Base-by-base conservation (phyloP, 2,797 vertebrate genomes). In the Darevskia mixta region DNA sequence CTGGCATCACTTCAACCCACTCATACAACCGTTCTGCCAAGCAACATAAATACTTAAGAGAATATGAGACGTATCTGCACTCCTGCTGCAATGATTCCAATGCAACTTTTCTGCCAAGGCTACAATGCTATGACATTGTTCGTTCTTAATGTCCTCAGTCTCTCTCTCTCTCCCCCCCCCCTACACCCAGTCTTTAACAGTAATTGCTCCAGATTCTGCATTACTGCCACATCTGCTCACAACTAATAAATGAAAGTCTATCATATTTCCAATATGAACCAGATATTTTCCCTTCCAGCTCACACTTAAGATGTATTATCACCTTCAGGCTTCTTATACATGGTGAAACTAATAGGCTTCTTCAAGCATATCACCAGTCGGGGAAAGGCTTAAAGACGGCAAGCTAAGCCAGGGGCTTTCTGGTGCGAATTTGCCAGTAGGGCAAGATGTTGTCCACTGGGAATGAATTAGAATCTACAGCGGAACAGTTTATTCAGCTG, bases 221-320 rank as follows among this genome's bases (percentile, higher is more conserved):
- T 82, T 79, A 88, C 55, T 90, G 77, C 38, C 29, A 55, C 61
- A 91, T 83, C 8, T 3, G 20, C 13, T 80, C 86, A 83, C 25
- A 64, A 41, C 49, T 64, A 73, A 91, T 85, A 80, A 93, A 85
- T 79, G 8, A 86, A 83, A 87, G 58, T 87, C 88, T 89, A 88
- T n/a, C 89, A 80, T 32, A 82, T 86, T 82, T 61, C 76, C 91
- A 85, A 84, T 67, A 86, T 17, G 61, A 92, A 85, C 0, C n/a
- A 89, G 77, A 8, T 79, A 86, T 84, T 86, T 90, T 80, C 11
- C 83, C 77, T 86, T 92, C 10, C 64, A 92, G 18, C 8, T 85
- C 55, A 89, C 79, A 20, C 87, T 93, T 86, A 87, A 91, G 87
- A 90, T 3, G 6, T 35, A 82, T 87, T 91, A 91, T 75, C 45